A percentile compares a stretch with the other conserved stretches of the same genome.
Conservation (phyloP, 2,797 vertebrate species). For the Myoxocephalus aenaeus region DNA sequence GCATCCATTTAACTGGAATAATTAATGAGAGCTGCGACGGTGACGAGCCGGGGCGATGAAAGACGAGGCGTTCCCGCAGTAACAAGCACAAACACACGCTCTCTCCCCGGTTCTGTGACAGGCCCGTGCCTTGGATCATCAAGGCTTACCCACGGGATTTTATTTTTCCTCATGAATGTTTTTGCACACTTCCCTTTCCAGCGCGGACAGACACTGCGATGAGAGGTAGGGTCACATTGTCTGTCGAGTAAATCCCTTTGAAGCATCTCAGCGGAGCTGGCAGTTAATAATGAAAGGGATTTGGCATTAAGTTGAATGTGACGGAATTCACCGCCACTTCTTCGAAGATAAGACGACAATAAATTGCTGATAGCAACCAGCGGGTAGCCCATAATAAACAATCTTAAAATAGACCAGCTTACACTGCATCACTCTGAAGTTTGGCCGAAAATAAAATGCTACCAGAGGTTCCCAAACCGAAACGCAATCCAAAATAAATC, state of each 20-base stretch:
- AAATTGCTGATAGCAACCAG: slow-evolving; percentile 4
- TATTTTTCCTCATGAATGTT: slow-evolving; percentile 10
- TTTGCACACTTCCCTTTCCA: slow-evolving; percentile 34
- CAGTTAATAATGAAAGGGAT: slow-evolving; percentile 43
- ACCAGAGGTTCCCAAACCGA: not conserved
- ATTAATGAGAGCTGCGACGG: slow-evolving; percentile 56
- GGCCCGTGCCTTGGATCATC: slow-evolving; percentile 49
- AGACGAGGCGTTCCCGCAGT: slow-evolving; percentile 47
- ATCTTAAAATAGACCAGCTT: slow-evolving; percentile 9
- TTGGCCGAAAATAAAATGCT: not conserved
- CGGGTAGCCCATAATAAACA: slow-evolving; percentile 11
- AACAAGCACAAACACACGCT: slow-evolving; percentile 45
- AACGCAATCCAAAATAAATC: not conserved
- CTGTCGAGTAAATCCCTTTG: slow-evolving; percentile 55
- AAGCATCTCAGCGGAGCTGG: slow-evolving; percentile 19
- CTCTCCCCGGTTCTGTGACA: slow-evolving; percentile 48
- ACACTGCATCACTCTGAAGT: not conserved
- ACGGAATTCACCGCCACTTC: slow-evolving; percentile 35
- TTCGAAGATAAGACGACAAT: slow-evolving; percentile 20
- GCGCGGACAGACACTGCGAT: slow-evolving; percentile 29
- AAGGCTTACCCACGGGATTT: slow-evolving; percentile 29
- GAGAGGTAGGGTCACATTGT: slow-evolving; percentile 43
- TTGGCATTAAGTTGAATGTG: slow-evolving; percentile 37
- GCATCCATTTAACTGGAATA: slow-evolving; percentile 54
- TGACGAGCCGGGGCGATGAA: slow-evolving; percentile 31